These are phyloP conservation scores for Austrofundulus limnaeus DNA, from an alignment of 2,113 vertebrate species.

Conservation along the genomic window DNA sequence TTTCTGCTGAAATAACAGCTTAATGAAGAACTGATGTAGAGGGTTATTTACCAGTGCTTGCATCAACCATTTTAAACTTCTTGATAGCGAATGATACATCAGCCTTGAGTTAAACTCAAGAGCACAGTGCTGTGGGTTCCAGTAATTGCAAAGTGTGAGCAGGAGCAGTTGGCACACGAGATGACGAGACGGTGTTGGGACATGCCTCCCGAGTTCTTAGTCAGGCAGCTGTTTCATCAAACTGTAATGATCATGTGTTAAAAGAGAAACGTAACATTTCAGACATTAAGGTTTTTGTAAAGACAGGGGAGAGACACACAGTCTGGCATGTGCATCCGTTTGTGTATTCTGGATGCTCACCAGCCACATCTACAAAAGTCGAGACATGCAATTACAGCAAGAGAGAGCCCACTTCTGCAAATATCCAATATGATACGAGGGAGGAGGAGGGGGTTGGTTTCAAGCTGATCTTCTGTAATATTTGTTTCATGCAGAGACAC, in stretches of 20 bases:
- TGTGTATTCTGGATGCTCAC: slow-evolving; percentile 66
- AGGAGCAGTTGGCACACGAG: slow-evolving; percentile 63
- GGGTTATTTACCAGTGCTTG: too few relatives aligned
- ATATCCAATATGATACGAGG: slow-evolving; percentile 42
- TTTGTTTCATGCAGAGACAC: slow-evolving; percentile 31
- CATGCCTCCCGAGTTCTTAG: slow-evolving; percentile 71
- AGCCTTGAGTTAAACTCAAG: slow-evolving; percentile 24
- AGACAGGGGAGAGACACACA: slow-evolving; percentile 47
- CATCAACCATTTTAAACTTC: background rate
- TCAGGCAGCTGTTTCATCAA: slow-evolving; percentile 68
- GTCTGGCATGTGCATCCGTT: slow-evolving; percentile 64
- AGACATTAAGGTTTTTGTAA: slow-evolving; percentile 66
- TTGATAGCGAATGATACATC: background rate
- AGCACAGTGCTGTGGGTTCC: slow-evolving; percentile 49
- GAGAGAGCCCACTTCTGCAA: slow-evolving; percentile 57
- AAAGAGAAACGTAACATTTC: slow-evolving; percentile 68
- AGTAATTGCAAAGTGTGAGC: slow-evolving; percentile 68
- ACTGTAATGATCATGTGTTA: slow-evolving; percentile 71
- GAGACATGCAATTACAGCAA: slow-evolving; percentile 63
- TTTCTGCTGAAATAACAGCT: too few relatives aligned
- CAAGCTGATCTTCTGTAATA: slow-evolving; percentile 18
- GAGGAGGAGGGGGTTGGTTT: slow-evolving; percentile 43
- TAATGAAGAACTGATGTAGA: too few relatives aligned
- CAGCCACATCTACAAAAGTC: slow-evolving; percentile 52
- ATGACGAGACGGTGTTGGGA: slow-evolving; percentile 57